A percentile compares a stretch with the other conserved stretches of the same genome.
These are phyloP conservation scores for Lucilia cuprina DNA, from an alignment of 1,140 invertebrate species.

Conservation along the genomic window DNA sequence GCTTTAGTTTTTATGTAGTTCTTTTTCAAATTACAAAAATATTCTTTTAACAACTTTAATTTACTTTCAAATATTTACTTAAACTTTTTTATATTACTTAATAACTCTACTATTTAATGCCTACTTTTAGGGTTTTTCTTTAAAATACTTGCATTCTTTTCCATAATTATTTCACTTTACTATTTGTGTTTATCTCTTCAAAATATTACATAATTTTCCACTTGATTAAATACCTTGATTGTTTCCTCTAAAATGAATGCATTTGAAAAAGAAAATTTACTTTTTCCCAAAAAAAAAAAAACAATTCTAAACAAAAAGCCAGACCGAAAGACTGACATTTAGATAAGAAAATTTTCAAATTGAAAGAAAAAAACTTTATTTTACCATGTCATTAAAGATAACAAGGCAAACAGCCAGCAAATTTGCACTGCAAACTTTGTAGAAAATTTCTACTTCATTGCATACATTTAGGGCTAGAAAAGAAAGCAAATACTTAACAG, in stretches of 20 bases:
- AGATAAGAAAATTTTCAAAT: not conserved
- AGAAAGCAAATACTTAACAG: too few species aligned
- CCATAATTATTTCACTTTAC: not conserved
- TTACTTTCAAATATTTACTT: not conserved
- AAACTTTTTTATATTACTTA: not conserved
- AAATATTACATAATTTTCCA: not conserved
- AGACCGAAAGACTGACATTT: not conserved
- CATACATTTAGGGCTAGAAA: not conserved
- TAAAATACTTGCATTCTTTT: not conserved
- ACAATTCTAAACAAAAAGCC: not conserved
- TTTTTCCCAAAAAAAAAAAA: not conserved
- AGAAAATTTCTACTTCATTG: not conserved
- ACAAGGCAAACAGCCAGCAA: not conserved
- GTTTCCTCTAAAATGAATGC: not conserved
- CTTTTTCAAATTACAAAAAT: not conserved
- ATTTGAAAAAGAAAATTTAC: not conserved
- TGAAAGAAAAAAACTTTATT: not conserved
- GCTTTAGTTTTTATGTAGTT: not conserved
- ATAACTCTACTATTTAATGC: not conserved
- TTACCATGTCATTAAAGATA: conserved; percentile 1
- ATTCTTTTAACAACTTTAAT: too few species aligned
- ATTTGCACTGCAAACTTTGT: too few species aligned
- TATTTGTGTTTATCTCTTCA: not conserved
- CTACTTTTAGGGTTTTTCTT: not conserved
- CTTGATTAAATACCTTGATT: not conserved